Evolutionary conservation across 1,140 invertebrate species (phyloP).

Genomic region (Aphidius gifuensis): DNA sequence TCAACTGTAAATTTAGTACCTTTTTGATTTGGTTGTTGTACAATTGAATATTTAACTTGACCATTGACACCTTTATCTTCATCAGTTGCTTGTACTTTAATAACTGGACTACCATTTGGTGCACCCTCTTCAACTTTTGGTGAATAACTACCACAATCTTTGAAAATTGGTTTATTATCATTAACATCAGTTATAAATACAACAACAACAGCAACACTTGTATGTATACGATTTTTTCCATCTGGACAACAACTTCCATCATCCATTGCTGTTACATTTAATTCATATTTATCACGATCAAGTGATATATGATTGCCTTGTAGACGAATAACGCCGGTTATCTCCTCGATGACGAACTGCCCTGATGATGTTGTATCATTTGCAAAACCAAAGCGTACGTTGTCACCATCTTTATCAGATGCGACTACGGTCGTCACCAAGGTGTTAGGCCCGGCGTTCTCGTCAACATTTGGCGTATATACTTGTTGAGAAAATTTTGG

Average conservation of each 20-base stretch:
- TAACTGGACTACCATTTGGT: slow-evolving; percentile 86
- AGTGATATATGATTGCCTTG: slow-evolving; percentile 80
- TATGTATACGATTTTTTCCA: slow-evolving; percentile 81
- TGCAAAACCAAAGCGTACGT: slow-evolving; percentile 90
- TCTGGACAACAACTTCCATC: slow-evolving; percentile 90
- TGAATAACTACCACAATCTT: slow-evolving; percentile 86
- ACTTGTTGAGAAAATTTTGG: slow-evolving; percentile 95
- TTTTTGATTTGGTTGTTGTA: slow-evolving; percentile 94
- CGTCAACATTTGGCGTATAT: slow-evolving; percentile 93
- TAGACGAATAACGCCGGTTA: slow-evolving; percentile 88
- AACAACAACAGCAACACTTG: slow-evolving; percentile 91
- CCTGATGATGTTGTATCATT: slow-evolving; percentile 84
- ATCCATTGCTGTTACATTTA: slow-evolving; percentile 92
- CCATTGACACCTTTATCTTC: slow-evolving; percentile 93
- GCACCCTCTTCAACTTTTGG: slow-evolving; percentile 92
- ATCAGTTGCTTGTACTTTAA: slow-evolving; percentile 90
- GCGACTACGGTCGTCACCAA: slow-evolving; percentile 92
- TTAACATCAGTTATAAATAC: slow-evolving; percentile 96
- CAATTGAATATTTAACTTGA: slow-evolving; percentile 91
- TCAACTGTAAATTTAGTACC: slow-evolving; percentile 93
- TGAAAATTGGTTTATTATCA: slow-evolving; percentile 92
- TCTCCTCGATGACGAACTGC: slow-evolving; percentile 93
- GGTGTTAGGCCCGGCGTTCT: slow-evolving; percentile 91
- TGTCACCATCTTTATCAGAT: slow-evolving; percentile 93
- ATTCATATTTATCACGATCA: slow-evolving; percentile 86